Base-by-base conservation (phyloP, 2,113 vertebrate species). In the Eolophus roseicapilla region DNA sequence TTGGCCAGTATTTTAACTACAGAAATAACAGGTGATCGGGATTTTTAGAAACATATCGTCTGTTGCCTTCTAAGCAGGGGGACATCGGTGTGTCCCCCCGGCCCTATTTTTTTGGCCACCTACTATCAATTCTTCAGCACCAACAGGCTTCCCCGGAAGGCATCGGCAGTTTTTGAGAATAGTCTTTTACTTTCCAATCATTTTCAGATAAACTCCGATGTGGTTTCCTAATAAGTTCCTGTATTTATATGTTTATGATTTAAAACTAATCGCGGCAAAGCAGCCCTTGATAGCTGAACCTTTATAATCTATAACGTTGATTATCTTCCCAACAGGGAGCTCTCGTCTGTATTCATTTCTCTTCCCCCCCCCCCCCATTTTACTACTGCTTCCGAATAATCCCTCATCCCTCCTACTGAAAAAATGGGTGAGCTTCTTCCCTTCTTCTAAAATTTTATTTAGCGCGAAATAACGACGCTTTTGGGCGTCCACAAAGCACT, bases 151-250 rank as follows among this genome's bases (percentile, higher is more conserved):
- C 50, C n/a, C 55, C 47, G 69, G 28, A 55, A 90, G 17, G 31
- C 23, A 31, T 18, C 11, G 55, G 21, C 14, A 49, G 23, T 65
- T 89, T 88, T 84, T 3, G 17, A 47, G 52, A 78, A 49, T 20
- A 27, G 12, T 81, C 31, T 39, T 46, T 33, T 52, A 31, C 35
- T 81, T 83, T 44, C 27, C 47, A 13, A 14, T 33, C 16, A n/a
- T 82, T 94, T 82, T 31, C 71, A 79, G 49, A 20, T 65, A 73
- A 91, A 92, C 29, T 82, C 57, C 49, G 62, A 69, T 84, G 21
- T 29, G 21, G 62, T 73, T 46, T 79, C 57, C 8, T 74, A 85
- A 87, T 91, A 63, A 82, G n/a, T 76, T 75, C 31, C 28, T 64
- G 37, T 35, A 67, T 91, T 84, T 86, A 19, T 81, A 69, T 65